Evolutionary conservation across 2,113 vertebrate genomes (phyloP), one percentile per base, ranked within the genome.

Genomic region (Pygoscelis adeliae): DNA sequence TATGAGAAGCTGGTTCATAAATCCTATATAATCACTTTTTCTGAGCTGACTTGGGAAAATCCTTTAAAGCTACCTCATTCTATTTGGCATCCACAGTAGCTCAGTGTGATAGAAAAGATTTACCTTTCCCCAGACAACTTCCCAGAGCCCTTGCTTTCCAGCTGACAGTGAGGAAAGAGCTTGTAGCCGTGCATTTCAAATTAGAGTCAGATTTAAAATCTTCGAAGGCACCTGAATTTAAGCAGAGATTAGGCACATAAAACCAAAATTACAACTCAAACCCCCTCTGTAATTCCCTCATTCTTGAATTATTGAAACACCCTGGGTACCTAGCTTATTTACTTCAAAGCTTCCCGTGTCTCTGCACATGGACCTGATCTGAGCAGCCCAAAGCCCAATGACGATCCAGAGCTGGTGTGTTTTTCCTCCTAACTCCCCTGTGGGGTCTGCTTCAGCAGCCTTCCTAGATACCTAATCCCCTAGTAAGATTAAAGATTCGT

Each of bases 31-130:
- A 97, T 95, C 90, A 96, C 94, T 94, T 94, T 94, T 96, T 96
- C 91, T 96, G 88, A 96, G 77, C 79, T 96, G 97, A 96, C 93
- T 94, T 93, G 90, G 67, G 91, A 96, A 96, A 97, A 96, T 96
- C 88, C 93, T 90, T 96, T 95, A 95, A 95, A 96, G 85, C 94
- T 92, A 69, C 63, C 76, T 96, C 90, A 87, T 96, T 96, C 84
- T 89, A 49, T 90, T 93, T 96, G 91, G 79, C 93, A 96, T 81
- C 84, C 90, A 89, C 83, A 81, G 90, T 94, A 95, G 93, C 76
- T 96, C 91, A 90, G 82, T 67, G 67, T 93, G 92, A 95, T 74
- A 95, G 89, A 90, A 94, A 92, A 96, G 94, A 96, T 97, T 97
- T 97, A 95, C 87, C 82, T 90, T 93, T 96, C 90, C 81, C 87